phyloP scores from a whole-genome alignment of 2,797 vertebrate genomes.

The Saxicola maurus region DNA sequence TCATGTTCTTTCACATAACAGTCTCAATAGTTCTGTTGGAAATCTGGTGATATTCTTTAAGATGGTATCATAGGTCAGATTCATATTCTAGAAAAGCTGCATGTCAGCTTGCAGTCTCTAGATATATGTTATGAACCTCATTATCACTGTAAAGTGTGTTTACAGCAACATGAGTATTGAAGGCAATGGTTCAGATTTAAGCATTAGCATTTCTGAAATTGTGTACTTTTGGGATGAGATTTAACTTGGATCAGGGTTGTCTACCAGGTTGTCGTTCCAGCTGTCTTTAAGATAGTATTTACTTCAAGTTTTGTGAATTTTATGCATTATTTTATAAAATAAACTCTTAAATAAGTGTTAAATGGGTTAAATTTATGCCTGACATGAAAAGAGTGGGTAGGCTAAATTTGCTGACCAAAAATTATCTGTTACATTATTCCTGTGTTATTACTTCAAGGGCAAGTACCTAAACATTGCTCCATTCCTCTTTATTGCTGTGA shows the following conservation, averaged over 20 bases:
- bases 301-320: not conserved
- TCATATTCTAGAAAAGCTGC: not conserved
- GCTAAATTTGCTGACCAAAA: not conserved
- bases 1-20: not conserved
- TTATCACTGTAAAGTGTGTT: not conserved
- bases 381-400: not conserved
- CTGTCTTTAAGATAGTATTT: not conserved
- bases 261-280: not conserved
- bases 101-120: not conserved
- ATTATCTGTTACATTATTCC: not conserved
- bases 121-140: not conserved
- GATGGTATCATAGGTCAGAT: not conserved
- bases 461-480: not conserved
- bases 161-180: not conserved
- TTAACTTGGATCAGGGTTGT: not conserved
- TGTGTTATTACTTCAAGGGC: not conserved
- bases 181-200: not conserved
- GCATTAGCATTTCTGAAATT: not conserved
- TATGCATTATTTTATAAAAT: not conserved
- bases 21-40: not conserved
- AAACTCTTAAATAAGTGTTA: not conserved
- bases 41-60: not conserved
- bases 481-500: not conserved
- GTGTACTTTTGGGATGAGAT: not conserved
- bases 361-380: slow-evolving; percentile 1